phyloP scores from a whole-genome alignment of 2,113 vertebrate species.

The Ceratotherium simum region DNA sequence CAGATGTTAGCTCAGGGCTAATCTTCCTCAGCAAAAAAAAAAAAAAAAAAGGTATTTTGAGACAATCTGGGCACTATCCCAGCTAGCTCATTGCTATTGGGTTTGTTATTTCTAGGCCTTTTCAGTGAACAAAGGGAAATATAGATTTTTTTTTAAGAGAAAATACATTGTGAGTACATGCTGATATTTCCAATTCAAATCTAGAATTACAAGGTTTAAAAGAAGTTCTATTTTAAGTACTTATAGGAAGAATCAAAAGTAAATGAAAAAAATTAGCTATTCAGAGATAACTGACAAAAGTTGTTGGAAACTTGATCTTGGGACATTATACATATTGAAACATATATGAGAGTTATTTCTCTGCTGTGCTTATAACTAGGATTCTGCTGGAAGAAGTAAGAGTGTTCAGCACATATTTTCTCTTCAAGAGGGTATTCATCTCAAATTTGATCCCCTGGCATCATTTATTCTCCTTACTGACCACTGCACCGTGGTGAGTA shows the following conservation, averaged over 20 bases:
- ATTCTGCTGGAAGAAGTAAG: slow-evolving; percentile 90
- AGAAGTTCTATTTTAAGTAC: not conserved
- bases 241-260: slow-evolving; percentile 46
- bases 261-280: slow-evolving; percentile 9
- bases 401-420: slow-evolving; percentile 91
- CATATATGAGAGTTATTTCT: not conserved
- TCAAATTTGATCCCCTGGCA: slow-evolving; percentile 91
- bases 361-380: slow-evolving; percentile 86
- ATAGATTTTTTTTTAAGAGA: not conserved
- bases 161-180: not conserved
- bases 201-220: slow-evolving; percentile 24
- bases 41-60: not conserved
- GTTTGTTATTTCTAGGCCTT: slow-evolving; percentile 16
- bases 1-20: too few relatives aligned
- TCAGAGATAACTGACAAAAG: not conserved
- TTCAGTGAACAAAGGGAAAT: slow-evolving; percentile 6
- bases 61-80: not conserved
- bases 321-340: not conserved
- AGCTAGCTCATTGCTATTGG: not conserved
- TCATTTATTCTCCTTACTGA: slow-evolving; percentile 97
- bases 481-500: slow-evolving; percentile 92
- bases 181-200: slow-evolving; percentile 30
- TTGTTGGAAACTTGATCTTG: slow-evolving; percentile 3
- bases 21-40: too few relatives aligned
- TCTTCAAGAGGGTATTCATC: slow-evolving; percentile 89